Base-by-base conservation (phyloP, 2,888 invertebrate species). In the Noctua janthe region DNA sequence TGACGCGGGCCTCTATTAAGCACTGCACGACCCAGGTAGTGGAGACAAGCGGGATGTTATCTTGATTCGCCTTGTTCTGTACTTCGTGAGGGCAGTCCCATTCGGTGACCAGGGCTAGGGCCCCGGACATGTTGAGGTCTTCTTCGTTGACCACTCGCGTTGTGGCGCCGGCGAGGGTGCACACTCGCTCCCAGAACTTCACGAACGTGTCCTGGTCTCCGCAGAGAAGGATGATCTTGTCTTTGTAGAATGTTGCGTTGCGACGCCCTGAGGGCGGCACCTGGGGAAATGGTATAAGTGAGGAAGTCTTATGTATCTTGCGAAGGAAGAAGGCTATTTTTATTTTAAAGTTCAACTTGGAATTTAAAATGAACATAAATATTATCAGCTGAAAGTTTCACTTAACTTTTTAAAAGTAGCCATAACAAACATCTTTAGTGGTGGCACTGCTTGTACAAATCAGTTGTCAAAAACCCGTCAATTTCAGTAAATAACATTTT, bases 21-120 rank as follows among this genome's bases (percentile, higher is more conserved):
- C 97, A 97, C 89, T 98, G 98, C 8, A 98, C 97, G 1, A 98
- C 95, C 98, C 98, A 98, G 3, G 97, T 97, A 0, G 98, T 97
- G 0, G 98, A 98, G 0, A 98, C 98, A 0, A 98, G 90, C 0
- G 98, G 98, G n/a, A 98, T 96, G 78, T 96, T 97, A 89, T 97
- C 97, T 75, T 97, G 95, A 77, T 96, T 95, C 0, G 98, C 98
- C 80, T 96, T 97, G 82, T 97, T 97, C 73, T 97, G 97, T 0
- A 97, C 94, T 76, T 97, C 97, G 78, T 97, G 95, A 0, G 98
- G 97, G 86, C 98, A 98, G 75, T 97, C 97, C 89, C 94, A 95
- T 83, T 98, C 98, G 0, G 98, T 97, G n/a, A 98, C 96, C 17
- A 98, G 94, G 0, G 97, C 97, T 0, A 97, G 84, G 0, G 95